Evolutionary conservation across 2,888 invertebrate genomes (phyloP).

Genomic region (Nemoura dubitans): DNA sequence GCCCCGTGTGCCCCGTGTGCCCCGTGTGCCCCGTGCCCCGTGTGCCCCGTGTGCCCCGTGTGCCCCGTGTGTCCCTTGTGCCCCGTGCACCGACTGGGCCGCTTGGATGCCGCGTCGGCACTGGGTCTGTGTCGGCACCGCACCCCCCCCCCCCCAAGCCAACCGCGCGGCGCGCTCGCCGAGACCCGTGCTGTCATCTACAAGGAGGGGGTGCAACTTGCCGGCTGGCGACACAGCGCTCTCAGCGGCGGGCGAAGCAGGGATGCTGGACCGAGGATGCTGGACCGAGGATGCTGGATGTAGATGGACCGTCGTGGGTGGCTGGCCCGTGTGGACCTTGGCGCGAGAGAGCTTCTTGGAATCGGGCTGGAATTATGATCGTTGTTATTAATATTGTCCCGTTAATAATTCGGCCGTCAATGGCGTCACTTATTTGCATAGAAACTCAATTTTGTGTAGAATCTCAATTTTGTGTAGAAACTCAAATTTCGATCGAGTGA

Average conservation of each 20-base stretch:
- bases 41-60: no score
- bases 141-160: background rate
- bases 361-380: background rate
- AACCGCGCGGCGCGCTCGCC: background rate
- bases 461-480: no score
- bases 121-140: background rate
- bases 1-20: no score
- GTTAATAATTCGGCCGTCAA: background rate
- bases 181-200: background rate
- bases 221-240: no score
- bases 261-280: no score
- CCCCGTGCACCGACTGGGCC: no score
- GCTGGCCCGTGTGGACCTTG: background rate
- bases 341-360: background rate
- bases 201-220: background rate
- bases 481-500: background rate
- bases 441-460: no score
- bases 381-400: background rate
- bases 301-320: no score
- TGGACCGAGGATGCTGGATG: no score
- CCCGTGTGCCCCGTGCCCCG: no score
- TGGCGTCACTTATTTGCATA: background rate
- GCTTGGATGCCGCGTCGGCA: background rate
- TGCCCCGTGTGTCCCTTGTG: no score
- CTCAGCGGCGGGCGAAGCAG: no score